Conservation (phyloP, 2,888 invertebrate genomes). For the Leucania comma region DNA sequence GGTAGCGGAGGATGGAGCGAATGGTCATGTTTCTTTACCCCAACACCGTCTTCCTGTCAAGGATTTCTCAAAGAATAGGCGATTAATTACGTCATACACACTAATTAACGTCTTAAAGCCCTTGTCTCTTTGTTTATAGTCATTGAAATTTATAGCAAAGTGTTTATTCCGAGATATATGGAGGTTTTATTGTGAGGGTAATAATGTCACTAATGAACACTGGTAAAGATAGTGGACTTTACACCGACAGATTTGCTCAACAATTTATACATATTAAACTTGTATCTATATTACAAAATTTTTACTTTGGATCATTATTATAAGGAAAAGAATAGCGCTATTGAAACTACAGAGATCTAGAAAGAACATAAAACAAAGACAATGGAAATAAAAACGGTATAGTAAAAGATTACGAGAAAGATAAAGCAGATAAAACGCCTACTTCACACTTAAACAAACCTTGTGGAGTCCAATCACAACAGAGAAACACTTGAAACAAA, state of each 20-base stretch:
- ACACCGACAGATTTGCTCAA: constrained; percentile 13
- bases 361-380: constrained; percentile 48
- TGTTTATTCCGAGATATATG: constrained; percentile 35
- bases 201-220: constrained; percentile 37
- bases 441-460: constrained; percentile 71
- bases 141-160: constrained; percentile 57
- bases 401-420: constrained; percentile 43
- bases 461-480: constrained; percentile 73
- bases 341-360: constrained; percentile 10
- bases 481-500: constrained; percentile 73
- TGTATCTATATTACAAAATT: no score
- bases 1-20: constrained; percentile 53
- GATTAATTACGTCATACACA: constrained; percentile 74
- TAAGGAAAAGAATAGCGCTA: not conserved
- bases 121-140: constrained; percentile 64
- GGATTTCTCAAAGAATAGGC: constrained; percentile 34
- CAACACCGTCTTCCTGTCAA: constrained; percentile 46
- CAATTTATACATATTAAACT: constrained; percentile 24
- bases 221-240: constrained; percentile 12
- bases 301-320: no score
- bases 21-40: constrained; percentile 56
- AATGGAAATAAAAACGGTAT: constrained; percentile 41
- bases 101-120: constrained; percentile 76
- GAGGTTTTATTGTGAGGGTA: constrained; percentile 21
- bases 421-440: constrained; percentile 61